phyloP scores from a whole-genome alignment of 2,113 vertebrate species.

The Rhadina sibilatrix region DNA sequence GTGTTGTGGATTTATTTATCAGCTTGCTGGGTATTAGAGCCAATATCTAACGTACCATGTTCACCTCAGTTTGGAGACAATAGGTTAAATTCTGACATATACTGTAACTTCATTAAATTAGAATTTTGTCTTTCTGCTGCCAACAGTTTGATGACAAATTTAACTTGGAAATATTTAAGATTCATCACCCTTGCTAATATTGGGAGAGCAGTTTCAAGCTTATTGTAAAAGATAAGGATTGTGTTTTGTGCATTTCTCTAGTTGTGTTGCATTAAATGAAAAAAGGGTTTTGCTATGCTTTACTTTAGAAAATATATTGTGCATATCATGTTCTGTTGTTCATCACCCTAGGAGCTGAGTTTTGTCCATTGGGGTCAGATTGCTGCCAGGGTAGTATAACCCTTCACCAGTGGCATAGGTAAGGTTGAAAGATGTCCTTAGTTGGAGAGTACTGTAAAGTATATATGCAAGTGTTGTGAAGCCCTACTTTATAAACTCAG shows the following conservation, averaged over 20 bases:
- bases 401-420: background rate
- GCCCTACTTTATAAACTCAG: background rate
- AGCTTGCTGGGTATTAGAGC: background rate
- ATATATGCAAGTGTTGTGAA: background rate
- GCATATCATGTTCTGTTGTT: background rate
- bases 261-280: background rate
- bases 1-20: background rate
- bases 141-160: background rate
- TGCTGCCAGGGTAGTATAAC: background rate
- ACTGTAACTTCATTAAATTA: background rate
- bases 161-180: background rate
- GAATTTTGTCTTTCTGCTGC: background rate
- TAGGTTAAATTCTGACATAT: background rate
- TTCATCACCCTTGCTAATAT: background rate
- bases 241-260: background rate
- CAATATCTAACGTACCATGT: background rate
- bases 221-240: background rate
- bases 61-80: background rate
- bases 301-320: background rate
- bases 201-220: background rate
- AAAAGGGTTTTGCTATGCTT: background rate
- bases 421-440: background rate
- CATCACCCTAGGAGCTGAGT: background rate
- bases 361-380: background rate
- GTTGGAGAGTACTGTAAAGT: background rate